These are phyloP conservation scores for Doryteuthis pealeii DNA, from an alignment of 1,140 invertebrate genomes.

Conservation along the genomic window DNA sequence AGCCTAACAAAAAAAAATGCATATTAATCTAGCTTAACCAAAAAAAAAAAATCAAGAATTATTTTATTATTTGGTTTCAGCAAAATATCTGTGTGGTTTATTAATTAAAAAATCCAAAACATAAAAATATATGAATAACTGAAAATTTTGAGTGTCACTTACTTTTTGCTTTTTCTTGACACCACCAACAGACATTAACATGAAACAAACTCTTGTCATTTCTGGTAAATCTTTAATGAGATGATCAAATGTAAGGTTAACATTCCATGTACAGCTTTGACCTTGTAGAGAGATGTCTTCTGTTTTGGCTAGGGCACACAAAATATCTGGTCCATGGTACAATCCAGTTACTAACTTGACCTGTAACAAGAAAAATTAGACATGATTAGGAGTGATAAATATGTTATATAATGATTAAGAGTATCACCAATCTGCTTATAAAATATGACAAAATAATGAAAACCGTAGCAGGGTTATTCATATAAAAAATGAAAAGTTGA, in stretches of 20 bases:
- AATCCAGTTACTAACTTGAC: constrained; percentile 39
- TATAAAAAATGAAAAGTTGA: too few relatives aligned
- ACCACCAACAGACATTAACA: constrained; percentile 29
- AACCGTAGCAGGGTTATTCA: too few relatives aligned
- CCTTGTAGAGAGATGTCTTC: constrained; percentile 29
- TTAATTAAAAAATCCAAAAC: too few relatives aligned
- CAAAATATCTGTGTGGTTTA: too few relatives aligned
- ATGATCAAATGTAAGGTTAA: constrained; percentile 33
- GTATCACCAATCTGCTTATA: too few relatives aligned
- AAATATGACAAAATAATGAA: too few relatives aligned
- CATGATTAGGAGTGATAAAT: not conserved
- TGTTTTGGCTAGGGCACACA: constrained; percentile 33
- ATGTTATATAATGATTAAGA: too few relatives aligned
- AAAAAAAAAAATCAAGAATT: too few relatives aligned
- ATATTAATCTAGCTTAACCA: too few relatives aligned
- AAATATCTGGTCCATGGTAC: constrained; percentile 40
- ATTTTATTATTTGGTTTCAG: too few relatives aligned
- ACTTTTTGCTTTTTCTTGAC: not conserved
- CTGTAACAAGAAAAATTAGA: constrained; percentile 25
- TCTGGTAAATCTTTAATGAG: constrained; percentile 35
- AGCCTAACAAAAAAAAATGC: too few relatives aligned
- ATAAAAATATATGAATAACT: too few relatives aligned
- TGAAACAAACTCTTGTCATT: constrained; percentile 35
- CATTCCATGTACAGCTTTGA: constrained; percentile 29
- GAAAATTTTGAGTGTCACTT: not conserved